Conservation (phyloP, 2,797 vertebrate genomes). For the Champsocephalus esox region DNA sequence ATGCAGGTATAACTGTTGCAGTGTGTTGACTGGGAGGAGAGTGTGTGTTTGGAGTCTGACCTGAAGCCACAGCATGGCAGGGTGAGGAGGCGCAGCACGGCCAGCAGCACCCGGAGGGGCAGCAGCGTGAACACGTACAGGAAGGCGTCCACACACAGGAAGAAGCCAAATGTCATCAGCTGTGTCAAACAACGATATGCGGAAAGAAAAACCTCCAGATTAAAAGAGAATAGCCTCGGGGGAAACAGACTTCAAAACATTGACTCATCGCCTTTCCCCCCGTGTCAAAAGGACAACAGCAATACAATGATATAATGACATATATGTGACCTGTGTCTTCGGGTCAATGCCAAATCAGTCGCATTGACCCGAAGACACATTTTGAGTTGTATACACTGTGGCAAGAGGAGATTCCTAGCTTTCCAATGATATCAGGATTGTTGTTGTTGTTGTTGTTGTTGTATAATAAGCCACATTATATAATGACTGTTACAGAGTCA, state of each 20-base stretch:
- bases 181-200: slow-evolving; percentile 62
- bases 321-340: too few species aligned
- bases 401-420: too few species aligned
- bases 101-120: slow-evolving; percentile 93
- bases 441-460: too few species aligned
- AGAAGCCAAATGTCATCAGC: slow-evolving; percentile 98
- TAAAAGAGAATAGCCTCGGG: not conserved
- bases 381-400: too few species aligned
- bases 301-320: not conserved
- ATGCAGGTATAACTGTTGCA: not conserved
- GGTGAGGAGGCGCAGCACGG: slow-evolving; percentile 91
- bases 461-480: too few species aligned
- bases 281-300: not conserved
- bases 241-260: not conserved
- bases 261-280: not conserved
- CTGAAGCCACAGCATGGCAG: slow-evolving; percentile 94
- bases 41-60: slow-evolving; percentile 79
- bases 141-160: slow-evolving; percentile 97
- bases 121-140: slow-evolving; percentile 97
- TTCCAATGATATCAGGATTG: too few species aligned
- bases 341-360: too few species aligned
- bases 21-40: not conserved
- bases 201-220: not conserved
- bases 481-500: too few species aligned
- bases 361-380: too few species aligned